Conservation (phyloP, 1,140 invertebrate genomes). For the Euura lappo region DNA sequence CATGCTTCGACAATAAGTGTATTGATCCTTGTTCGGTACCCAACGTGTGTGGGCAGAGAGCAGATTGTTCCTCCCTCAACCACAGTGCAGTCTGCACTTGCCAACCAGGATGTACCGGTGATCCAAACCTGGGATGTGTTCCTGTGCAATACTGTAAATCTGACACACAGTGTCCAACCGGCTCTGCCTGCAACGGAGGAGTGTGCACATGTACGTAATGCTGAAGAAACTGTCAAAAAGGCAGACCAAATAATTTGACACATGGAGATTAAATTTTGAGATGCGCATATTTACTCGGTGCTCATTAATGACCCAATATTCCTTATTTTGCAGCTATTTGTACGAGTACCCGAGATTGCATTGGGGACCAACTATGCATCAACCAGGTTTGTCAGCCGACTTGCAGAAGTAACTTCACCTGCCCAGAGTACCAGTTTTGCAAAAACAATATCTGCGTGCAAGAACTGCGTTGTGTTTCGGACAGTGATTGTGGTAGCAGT, state of each 20-base stretch:
- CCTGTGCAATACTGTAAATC: constrained; percentile 78
- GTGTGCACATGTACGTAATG: constrained; percentile 73
- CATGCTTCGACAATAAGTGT: constrained; percentile 82
- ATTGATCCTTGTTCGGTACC: constrained; percentile 79
- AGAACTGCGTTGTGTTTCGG: constrained; percentile 73
- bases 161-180: constrained; percentile 79
- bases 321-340: constrained; percentile 66
- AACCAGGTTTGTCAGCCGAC: constrained; percentile 80
- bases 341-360: constrained; percentile 78
- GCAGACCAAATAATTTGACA: neutral
- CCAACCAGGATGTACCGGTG: constrained; percentile 80
- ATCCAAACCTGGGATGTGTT: constrained; percentile 83
- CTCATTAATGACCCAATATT: too few relatives aligned
- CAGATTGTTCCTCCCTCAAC: constrained; percentile 73
- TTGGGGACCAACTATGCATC: constrained; percentile 81
- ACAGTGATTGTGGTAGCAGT: constrained; percentile 72
- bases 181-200: constrained; percentile 80
- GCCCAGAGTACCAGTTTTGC: constrained; percentile 83
- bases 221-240: neutral
- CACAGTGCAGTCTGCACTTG: constrained; percentile 83
- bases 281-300: too few relatives aligned
- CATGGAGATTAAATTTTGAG: neutral
- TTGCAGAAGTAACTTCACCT: constrained; percentile 76
- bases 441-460: constrained; percentile 82
- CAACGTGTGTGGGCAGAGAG: constrained; percentile 82